Conservation (phyloP, 2,888 invertebrate species). For the Norana najaformis region DNA sequence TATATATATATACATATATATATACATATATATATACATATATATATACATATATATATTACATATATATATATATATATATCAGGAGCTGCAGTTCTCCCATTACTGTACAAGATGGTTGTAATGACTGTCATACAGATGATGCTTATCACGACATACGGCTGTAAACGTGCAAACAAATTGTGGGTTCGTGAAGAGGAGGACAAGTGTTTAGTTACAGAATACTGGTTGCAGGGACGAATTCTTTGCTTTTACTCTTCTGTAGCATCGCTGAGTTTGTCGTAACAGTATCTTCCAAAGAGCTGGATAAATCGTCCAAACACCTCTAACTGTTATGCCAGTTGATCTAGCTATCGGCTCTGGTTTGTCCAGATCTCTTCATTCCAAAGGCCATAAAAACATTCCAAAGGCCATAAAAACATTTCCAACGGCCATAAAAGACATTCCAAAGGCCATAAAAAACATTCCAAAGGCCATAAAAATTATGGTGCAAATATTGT, state of each 20-base stretch:
- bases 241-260: not conserved
- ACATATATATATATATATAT: too few relatives aligned
- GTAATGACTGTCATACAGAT: not conserved
- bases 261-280: not conserved
- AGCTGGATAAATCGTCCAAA: not conserved
- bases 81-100: not conserved
- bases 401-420: not conserved
- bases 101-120: not conserved
- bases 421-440: too few relatives aligned
- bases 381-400: not conserved
- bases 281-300: not conserved
- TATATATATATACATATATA: too few relatives aligned
- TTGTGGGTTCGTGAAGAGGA: not conserved
- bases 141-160: not conserved
- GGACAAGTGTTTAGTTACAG: not conserved
- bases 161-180: not conserved
- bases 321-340: not conserved
- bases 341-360: not conserved
- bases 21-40: too few relatives aligned
- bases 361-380: not conserved
- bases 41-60: too few relatives aligned
- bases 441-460: not conserved
- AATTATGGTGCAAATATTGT: conserved; percentile 13
- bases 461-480: not conserved
- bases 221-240: not conserved